Conservation (phyloP, 2,113 vertebrate genomes). For the Gopherus evgoodei region DNA sequence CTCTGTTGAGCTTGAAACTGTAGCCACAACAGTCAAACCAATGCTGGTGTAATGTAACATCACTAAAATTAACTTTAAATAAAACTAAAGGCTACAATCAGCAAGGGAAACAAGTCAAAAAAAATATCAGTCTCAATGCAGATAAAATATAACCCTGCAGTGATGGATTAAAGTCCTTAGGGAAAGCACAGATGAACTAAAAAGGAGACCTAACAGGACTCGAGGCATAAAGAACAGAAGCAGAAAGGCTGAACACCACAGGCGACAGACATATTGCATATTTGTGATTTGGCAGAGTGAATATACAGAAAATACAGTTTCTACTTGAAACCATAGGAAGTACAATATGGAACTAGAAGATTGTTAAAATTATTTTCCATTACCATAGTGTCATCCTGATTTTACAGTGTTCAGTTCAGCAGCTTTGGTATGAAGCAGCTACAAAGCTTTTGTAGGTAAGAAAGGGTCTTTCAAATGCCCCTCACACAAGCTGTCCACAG, state of each 20-base stretch:
- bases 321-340: not conserved
- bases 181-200: not conserved
- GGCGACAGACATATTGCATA: not conserved
- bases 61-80: too few species aligned
- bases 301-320: not conserved
- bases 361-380: not conserved
- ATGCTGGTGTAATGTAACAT: too few species aligned
- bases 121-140: not conserved
- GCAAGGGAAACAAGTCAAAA: not conserved
- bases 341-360: accelerated
- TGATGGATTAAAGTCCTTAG: not conserved
- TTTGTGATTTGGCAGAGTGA: not conserved
- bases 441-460: not conserved
- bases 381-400: accelerated
- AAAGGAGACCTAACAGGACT: not conserved
- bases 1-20: too few species aligned
- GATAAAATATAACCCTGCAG: not conserved
- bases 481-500: accelerated
- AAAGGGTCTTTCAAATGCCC: not conserved
- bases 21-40: too few species aligned
- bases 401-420: not conserved
- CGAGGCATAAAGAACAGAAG: not conserved
- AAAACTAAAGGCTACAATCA: not conserved
- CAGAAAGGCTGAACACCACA: not conserved
- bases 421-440: not conserved